Evolutionary conservation across 1,140 invertebrate genomes (phyloP).

Genomic region (Colletes latitarsis): DNA sequence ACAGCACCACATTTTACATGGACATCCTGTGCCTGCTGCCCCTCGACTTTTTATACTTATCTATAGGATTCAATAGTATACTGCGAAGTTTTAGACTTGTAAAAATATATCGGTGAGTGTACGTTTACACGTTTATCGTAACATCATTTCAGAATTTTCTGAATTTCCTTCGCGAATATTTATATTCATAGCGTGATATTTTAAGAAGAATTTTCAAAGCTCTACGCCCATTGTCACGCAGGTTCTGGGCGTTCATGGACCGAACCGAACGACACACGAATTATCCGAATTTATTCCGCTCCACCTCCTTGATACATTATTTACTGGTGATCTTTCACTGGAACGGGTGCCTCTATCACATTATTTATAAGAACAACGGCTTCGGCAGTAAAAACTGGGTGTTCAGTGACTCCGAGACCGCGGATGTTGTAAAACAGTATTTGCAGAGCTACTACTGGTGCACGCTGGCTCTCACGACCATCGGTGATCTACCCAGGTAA

Average conservation of each 20-base stretch:
- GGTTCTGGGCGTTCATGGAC: conserved; percentile 99
- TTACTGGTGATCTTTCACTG: conserved; percentile 99
- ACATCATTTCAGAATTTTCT: no score
- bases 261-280: conserved; percentile 98
- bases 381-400: conserved; percentile 96
- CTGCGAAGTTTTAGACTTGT: conserved; percentile 97
- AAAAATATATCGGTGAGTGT: conserved; percentile 92
- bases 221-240: conserved; percentile 50
- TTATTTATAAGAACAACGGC: conserved; percentile 96
- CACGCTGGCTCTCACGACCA: conserved; percentile 96
- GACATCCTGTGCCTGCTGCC: conserved; percentile 98
- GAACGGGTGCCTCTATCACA: conserved; percentile 99
- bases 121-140: no score
- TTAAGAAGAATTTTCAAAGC: conserved; percentile 27
- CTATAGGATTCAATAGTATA: conserved; percentile 98
- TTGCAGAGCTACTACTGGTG: conserved; percentile 99
- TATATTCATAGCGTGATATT: conserved; percentile 19
- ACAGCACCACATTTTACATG: conserved; percentile 99
- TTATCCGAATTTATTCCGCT: conserved; percentile 98
- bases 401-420: conserved; percentile 90
- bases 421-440: conserved; percentile 96
- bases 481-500: conserved; percentile 84
- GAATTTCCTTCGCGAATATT: conserved; percentile 21
- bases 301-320: conserved; percentile 96
- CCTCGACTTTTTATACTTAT: conserved; percentile 98